Base-by-base conservation (phyloP, 2,888 invertebrate genomes). In the Xanthia icteritia region DNA sequence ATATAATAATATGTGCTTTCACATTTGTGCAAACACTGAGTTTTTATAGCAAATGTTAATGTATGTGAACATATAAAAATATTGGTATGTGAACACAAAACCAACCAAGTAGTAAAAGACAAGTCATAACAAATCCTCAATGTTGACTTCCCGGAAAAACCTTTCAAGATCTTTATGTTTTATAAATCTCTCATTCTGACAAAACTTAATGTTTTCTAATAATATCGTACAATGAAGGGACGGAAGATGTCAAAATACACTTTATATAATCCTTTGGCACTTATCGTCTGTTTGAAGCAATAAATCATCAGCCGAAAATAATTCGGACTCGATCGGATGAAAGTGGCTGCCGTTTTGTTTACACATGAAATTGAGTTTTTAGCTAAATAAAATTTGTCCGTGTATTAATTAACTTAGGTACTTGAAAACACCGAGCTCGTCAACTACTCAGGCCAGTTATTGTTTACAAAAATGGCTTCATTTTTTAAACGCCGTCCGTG, bases 351-450 rank as follows among this genome's bases (percentile, higher is more conserved):
- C 88, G 81, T 88, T 88, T 79, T 93, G 92, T 93, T 94, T 94
- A 89, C 90, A 82, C 85, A 89, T 88, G 91, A 93, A 94, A 94
- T 94, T 93, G 94, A 92, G 90, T 93, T 93, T 93, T 92, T 91
- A 89, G 90, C 88, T 86, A 90, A 92, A 92, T 93, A 91, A 93
- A 93, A 93, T 91, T 90, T 90, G 89, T 87, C 85, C 89, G 86
- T 90, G 90, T 92, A 91, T 92, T 93, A 93, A 94, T 94, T 93
- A 93, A 91, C 91, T 91, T 90, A 93, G 92, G 89, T 84, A 89
- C 90, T 93, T 89, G 87, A 89, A 92, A 92, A 93, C 91, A 92
- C 88, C 81, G 83, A 86, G 84, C 86, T 85, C 84, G 86, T 89
- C 89, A 89, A 84, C 88, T 85, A 83, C 67, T 73, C 61, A 36